Conservation (phyloP, 2,113 vertebrate genomes). For the Suricata suricatta region DNA sequence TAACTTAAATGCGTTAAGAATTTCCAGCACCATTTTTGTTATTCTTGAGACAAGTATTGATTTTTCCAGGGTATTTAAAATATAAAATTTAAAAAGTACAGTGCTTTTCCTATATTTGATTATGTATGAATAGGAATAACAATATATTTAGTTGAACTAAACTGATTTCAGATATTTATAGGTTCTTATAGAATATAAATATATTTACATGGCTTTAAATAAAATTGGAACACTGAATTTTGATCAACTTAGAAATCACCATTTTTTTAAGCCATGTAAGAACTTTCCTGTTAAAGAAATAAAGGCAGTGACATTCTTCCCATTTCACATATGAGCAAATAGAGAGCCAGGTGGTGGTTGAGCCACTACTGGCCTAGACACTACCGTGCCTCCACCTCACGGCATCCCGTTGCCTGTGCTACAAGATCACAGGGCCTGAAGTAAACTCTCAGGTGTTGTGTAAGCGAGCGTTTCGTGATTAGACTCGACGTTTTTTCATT, state of each 20-base stretch:
- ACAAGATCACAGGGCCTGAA: rapidly evolving
- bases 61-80: slow-evolving; percentile 28
- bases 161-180: background rate
- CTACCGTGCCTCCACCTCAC: rapidly evolving
- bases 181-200: background rate
- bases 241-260: background rate
- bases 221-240: background rate
- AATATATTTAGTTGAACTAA: slow-evolving; percentile 2
- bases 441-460: too few species aligned
- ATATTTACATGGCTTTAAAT: background rate
- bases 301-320: background rate
- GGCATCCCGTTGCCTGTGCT: background rate
- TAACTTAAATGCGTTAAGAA: background rate
- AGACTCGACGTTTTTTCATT: background rate
- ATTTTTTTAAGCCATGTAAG: background rate
- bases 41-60: background rate
- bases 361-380: background rate
- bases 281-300: background rate
- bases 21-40: background rate
- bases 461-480: background rate
- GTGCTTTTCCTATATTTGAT: background rate
- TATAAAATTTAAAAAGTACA: background rate
- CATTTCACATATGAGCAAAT: background rate
- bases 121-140: background rate
- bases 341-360: background rate